Percentiles rank a stretch among this genome's conserved stretches.
phyloP scores from a whole-genome alignment of 2,113 vertebrate genomes.

The Hypomesus transpacificus region DNA sequence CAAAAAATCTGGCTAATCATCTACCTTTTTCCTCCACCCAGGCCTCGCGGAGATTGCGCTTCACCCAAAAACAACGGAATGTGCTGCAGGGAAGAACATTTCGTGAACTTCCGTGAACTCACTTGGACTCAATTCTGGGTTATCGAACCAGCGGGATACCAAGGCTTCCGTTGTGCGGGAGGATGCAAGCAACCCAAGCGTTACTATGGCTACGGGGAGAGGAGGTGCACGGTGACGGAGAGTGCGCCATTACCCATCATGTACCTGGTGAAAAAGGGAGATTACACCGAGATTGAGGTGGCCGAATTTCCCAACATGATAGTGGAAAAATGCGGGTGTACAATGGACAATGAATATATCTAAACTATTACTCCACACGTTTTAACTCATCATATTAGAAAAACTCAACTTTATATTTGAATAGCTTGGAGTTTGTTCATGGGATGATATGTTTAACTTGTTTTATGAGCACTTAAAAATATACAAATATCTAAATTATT shows the following conservation, averaged over 20 bases:
- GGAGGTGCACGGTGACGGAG: slow-evolving; percentile 58
- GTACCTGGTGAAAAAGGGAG: slow-evolving; percentile 73
- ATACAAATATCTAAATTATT: too few relatives aligned
- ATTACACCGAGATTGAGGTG: slow-evolving; percentile 74
- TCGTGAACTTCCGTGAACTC: slow-evolving; percentile 69
- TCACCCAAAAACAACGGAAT: slow-evolving; percentile 31
- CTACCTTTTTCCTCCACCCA: slow-evolving; percentile 28
- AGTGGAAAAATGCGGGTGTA: slow-evolving; percentile 70
- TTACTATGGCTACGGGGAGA: slow-evolving; percentile 51
- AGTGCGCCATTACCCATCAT: slow-evolving; percentile 73
- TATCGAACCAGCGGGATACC: slow-evolving; percentile 67
- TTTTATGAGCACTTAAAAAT: too few relatives aligned
- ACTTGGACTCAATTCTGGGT: slow-evolving; percentile 72
- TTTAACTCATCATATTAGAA: too few relatives aligned
- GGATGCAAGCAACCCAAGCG: slow-evolving; percentile 58
- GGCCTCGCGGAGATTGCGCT: slow-evolving; percentile 69
- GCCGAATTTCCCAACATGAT: slow-evolving; percentile 77
- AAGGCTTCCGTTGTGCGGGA: slow-evolving; percentile 65
- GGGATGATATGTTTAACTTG: too few relatives aligned
- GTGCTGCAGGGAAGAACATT: slow-evolving; percentile 73
- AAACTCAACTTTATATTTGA: too few relatives aligned
- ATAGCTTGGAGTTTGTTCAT: too few relatives aligned
- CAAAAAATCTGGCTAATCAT: too few relatives aligned
- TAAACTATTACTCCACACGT: too few relatives aligned
- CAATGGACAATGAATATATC: slow-evolving; percentile 44